Evolutionary conservation across 2,888 invertebrate genomes (phyloP).

Genomic region (Acrobeloides nanus): DNA sequence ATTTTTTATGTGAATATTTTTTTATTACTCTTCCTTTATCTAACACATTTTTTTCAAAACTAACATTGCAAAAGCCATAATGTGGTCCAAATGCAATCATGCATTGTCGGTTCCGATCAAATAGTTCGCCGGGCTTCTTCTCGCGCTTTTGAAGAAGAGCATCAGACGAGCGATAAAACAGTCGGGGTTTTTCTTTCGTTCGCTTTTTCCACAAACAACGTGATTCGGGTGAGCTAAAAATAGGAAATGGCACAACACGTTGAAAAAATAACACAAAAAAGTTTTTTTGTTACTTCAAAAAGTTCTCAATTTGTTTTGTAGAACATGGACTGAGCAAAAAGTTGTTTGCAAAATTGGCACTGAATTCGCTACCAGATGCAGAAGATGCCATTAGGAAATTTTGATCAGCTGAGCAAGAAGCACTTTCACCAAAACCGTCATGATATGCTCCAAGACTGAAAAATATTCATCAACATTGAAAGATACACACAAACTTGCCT

Average conservation of each 20-base stretch:
- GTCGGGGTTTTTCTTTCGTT: not conserved
- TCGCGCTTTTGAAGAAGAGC: too few species aligned
- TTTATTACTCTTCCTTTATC: conserved; percentile 1
- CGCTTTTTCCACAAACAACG: conserved; percentile 18
- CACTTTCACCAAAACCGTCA: conserved; percentile 35
- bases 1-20: conserved; percentile 1
- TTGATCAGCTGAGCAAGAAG: conserved; percentile 29
- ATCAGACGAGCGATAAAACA: too few species aligned
- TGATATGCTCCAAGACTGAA: conserved; percentile 46
- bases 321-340: conserved; percentile 29
- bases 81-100: conserved; percentile 44
- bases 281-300: conserved; percentile 9
- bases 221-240: conserved; percentile 21
- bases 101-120: conserved; percentile 37
- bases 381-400: conserved; percentile 42
- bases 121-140: conserved; percentile 25
- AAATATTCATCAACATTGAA: not conserved
- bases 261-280: conserved; percentile 3
- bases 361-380: conserved; percentile 21
- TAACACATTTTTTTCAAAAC: too few species aligned
- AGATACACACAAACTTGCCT: conserved; percentile 25
- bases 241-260: not conserved
- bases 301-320: conserved; percentile 14
- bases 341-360: conserved; percentile 19
- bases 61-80: conserved; percentile 41